Base-by-base conservation (phyloP, 2,113 vertebrate genomes). In the Vicugna pacos region DNA sequence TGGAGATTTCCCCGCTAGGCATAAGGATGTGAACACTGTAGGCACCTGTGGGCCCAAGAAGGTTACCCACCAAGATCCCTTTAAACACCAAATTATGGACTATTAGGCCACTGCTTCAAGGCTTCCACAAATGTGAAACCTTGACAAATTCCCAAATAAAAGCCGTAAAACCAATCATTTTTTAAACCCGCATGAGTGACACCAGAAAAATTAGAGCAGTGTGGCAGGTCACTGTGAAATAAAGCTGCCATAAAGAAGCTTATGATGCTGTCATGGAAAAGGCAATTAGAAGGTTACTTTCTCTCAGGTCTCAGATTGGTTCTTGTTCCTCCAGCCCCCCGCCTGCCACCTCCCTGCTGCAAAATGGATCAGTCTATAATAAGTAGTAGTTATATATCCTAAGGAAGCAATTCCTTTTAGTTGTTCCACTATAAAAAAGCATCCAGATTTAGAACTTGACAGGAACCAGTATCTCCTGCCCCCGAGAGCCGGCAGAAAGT, bases 81-180 rank as follows among this genome's bases (percentile, higher is more conserved):
- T 98, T 91, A 98, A 93, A 97, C 72, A 94, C 80, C 95, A 96
- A 94, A 97, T 93, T 77, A 93, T 15, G 26, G 94, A 65, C 38
- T 60, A 95, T 96, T 96, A 97, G 96, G 77, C 89, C 87, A 92
- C 88, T 77, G 90, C 89, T 69, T 67, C 85, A 77, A 80, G 89
- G 92, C 50, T 96, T 96, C 91, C 58, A 54, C 38, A 94, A 96
- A 96, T 52, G 83, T 52, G 85, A 96, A 98, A 93, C 84, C 73
- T 96, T 94, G 86, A 98, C 89, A 98, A 97, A 97, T 77, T 58
- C 2, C 93, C 88, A 97, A 97, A 97, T 97, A 56, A n/a, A 97
- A 98, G 73, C 93, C 64, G 93, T 15, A 98, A 95, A 95, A 87
- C 95, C 95, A 94, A 96, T 96, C 96, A 73, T 95, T 97, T 96